Percentiles rank a stretch among this genome's conserved stretches.
These are phyloP conservation scores for Drosophila meridionalis DNA, from an alignment of 2,888 invertebrate species.

Conservation along the genomic window DNA sequence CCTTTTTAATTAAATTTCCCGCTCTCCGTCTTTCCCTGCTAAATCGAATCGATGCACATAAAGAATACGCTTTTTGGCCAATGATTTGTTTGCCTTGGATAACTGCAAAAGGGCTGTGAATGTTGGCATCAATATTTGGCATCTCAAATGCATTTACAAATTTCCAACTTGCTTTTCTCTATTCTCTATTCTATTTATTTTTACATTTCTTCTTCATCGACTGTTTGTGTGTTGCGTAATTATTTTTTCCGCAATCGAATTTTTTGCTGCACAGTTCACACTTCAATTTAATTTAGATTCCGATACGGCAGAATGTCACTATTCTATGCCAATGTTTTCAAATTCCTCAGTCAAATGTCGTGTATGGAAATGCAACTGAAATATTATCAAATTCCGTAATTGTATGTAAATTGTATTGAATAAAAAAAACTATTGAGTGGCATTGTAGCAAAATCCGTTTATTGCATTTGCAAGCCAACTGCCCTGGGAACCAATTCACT, in stretches of 20 bases:
- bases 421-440: no score
- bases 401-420: background rate
- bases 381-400: background rate
- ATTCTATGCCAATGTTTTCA: background rate
- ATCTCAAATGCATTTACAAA: constrained; percentile 18
- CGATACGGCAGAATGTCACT: background rate
- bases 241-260: background rate
- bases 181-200: constrained; percentile 19
- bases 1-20: constrained; percentile 67
- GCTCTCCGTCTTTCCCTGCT: constrained; percentile 14
- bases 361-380: background rate
- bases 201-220: background rate
- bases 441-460: background rate
- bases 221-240: background rate
- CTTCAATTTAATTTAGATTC: background rate
- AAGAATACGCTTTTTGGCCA: constrained; percentile 21
- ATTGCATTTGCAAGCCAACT: background rate
- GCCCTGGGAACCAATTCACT: constrained; percentile 36
- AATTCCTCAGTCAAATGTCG: background rate
- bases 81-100: constrained; percentile 47
- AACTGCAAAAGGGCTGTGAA: constrained; percentile 43
- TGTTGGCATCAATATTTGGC: constrained; percentile 31
- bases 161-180: constrained; percentile 11
- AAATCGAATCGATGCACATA: constrained; percentile 8
- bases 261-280: background rate